These are phyloP conservation scores for Aegotheles bennettii DNA, from an alignment of 2,113 vertebrate genomes.

Conservation along the genomic window DNA sequence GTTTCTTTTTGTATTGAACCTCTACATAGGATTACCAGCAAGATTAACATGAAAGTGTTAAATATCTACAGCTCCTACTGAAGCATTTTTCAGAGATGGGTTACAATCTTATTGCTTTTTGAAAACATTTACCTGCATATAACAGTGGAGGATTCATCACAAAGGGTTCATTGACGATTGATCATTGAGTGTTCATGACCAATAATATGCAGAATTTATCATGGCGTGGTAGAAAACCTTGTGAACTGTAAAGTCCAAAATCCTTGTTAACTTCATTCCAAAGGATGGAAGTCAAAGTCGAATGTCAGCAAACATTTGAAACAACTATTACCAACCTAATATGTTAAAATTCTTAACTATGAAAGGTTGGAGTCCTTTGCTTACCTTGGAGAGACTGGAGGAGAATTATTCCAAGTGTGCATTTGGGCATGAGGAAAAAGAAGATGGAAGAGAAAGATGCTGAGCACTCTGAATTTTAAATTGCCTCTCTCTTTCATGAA, in stretches of 20 bases:
- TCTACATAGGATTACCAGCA: not conserved
- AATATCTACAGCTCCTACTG: not conserved
- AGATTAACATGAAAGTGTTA: not conserved
- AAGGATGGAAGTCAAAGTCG: not conserved
- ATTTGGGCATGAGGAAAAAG: not conserved
- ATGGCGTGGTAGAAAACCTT: not conserved
- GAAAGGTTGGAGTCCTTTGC: not conserved
- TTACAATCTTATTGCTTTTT: not conserved
- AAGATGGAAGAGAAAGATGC: not conserved
- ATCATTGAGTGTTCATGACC: not conserved
- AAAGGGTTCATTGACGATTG: not conserved
- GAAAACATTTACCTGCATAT: not conserved
- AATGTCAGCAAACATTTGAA: not conserved
- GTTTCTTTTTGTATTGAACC: not conserved
- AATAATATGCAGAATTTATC: not conserved
- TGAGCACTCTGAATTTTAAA: not conserved
- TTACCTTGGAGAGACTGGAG: accelerated
- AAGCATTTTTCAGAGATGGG: not conserved
- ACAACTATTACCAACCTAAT: not conserved
- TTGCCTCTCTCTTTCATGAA: not conserved
- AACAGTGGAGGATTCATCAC: not conserved
- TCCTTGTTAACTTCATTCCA: not conserved
- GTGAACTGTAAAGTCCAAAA: not conserved
- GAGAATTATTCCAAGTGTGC: not conserved
- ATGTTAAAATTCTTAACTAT: not conserved